Evolutionary conservation across 2,113 vertebrate species (phyloP).

Genomic region (Antechinus stuartii): DNA sequence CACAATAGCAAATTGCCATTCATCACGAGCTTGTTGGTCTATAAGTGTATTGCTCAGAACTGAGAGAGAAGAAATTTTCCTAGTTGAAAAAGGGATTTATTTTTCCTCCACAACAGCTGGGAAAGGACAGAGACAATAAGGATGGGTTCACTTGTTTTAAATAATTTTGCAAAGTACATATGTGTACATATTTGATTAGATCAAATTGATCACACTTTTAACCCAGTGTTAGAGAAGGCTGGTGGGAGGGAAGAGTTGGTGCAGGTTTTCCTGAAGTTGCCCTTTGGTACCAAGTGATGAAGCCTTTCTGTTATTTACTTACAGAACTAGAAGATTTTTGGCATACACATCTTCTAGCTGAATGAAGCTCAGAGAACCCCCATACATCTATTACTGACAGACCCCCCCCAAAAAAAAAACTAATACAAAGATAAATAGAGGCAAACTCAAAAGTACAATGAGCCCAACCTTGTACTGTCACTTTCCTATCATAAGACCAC

Average conservation of each 20-base stretch:
- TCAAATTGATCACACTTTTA: not conserved
- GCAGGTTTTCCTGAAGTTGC: not conserved
- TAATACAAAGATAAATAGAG: not conserved
- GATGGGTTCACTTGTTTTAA: not conserved
- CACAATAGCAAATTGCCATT: not conserved
- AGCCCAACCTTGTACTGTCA: not conserved
- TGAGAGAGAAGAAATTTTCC: not conserved
- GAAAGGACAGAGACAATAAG: not conserved
- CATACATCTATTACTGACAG: not conserved
- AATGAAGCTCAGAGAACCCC: not conserved
- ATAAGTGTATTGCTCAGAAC: not conserved
- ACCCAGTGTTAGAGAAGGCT: not conserved
- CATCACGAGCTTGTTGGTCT: not conserved
- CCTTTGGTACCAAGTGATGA: not conserved
- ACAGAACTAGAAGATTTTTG: not conserved
- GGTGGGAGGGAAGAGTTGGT: not conserved
- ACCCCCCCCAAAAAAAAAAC: not conserved
- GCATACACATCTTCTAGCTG: not conserved
- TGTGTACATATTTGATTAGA: not conserved
- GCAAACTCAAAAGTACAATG: not conserved
- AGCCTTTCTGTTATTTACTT: not conserved
- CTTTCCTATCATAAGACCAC: not conserved
- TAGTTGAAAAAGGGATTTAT: not conserved
- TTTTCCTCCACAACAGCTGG: not conserved
- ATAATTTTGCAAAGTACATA: not conserved